Conservation (phyloP, 2,113 vertebrate genomes). For the Glaucomys volans region DNA sequence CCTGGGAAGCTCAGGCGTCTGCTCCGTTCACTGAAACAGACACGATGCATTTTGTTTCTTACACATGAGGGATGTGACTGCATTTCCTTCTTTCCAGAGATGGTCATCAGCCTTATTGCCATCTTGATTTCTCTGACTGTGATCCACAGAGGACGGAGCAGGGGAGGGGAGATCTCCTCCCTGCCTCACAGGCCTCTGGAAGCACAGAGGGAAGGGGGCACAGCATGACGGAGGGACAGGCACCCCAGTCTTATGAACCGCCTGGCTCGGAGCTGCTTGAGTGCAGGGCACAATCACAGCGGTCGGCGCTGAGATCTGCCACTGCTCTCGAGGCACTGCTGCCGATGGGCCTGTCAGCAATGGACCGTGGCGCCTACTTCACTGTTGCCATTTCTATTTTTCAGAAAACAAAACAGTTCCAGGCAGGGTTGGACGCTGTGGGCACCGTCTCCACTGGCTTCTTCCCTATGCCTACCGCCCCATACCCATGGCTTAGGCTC, state of each 20-base stretch:
- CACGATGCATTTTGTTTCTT: accelerated
- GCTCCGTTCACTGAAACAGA: background rate
- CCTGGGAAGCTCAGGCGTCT: background rate
- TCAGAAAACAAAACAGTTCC: background rate
- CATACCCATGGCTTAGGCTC: background rate
- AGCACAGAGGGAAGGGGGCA: background rate
- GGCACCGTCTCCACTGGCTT: background rate
- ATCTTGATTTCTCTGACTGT: background rate
- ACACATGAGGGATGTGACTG: accelerated
- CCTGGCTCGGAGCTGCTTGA: accelerated
- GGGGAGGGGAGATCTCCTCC: too few relatives aligned
- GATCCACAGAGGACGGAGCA: too few relatives aligned
- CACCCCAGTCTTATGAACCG: background rate
- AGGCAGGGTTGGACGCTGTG: background rate
- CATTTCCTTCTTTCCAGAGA: accelerated
- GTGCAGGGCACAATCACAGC: accelerated
- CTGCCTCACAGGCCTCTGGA: accelerated
- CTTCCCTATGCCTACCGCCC: accelerated
- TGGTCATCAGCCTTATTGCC: accelerated
- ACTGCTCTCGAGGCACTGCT: background rate
- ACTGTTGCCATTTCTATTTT: background rate
- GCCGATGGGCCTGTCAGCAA: background rate
- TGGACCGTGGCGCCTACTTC: too few relatives aligned
- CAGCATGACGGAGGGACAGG: accelerated
- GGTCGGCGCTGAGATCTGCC: accelerated